Conservation (phyloP, 2,113 vertebrate species). For the Isichthys henryi region DNA sequence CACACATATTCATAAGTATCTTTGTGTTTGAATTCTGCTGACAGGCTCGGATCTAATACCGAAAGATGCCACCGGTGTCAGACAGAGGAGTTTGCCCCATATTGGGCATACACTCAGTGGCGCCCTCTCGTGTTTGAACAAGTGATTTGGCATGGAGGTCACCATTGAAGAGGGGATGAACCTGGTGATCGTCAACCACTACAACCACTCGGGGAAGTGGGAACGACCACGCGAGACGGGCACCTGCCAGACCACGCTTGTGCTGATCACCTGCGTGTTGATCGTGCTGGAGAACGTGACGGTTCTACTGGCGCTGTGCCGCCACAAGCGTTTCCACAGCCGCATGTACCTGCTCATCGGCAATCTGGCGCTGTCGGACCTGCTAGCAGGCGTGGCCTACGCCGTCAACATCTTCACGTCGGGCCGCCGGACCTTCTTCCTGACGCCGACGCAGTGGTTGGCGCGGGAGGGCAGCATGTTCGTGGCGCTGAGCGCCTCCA, state of each 20-base stretch:
- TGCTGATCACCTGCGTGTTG: constrained; percentile 58
- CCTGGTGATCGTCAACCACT: constrained; percentile 50
- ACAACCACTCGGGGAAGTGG: constrained; percentile 68
- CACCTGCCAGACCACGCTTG: constrained; percentile 49
- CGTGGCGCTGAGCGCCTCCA: constrained; percentile 64
- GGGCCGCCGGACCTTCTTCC: constrained; percentile 52
- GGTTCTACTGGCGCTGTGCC: constrained; percentile 61
- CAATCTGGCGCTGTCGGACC: constrained; percentile 65
- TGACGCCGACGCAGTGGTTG: constrained; percentile 60
- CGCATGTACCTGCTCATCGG: constrained; percentile 67
- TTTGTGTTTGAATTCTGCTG: neutral
- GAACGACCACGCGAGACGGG: constrained; percentile 37
- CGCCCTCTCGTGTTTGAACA: constrained; percentile 54
- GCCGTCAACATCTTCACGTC: constrained; percentile 65
- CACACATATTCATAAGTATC: neutral
- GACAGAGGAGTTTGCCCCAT: constrained; percentile 18
- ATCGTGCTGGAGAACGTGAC: constrained; percentile 65
- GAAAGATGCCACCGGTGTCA: constrained; percentile 31
- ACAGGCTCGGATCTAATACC: constrained; percentile 10
- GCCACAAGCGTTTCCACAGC: constrained; percentile 65
- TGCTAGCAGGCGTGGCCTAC: constrained; percentile 65
- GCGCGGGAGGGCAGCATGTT: constrained; percentile 69
- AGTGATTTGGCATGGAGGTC: constrained; percentile 40
- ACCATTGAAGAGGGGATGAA: constrained; percentile 53
- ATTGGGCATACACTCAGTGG: constrained; percentile 36